These are phyloP conservation scores for Drosophila dunni DNA, from an alignment of 1,140 invertebrate species.

Conservation along the genomic window DNA sequence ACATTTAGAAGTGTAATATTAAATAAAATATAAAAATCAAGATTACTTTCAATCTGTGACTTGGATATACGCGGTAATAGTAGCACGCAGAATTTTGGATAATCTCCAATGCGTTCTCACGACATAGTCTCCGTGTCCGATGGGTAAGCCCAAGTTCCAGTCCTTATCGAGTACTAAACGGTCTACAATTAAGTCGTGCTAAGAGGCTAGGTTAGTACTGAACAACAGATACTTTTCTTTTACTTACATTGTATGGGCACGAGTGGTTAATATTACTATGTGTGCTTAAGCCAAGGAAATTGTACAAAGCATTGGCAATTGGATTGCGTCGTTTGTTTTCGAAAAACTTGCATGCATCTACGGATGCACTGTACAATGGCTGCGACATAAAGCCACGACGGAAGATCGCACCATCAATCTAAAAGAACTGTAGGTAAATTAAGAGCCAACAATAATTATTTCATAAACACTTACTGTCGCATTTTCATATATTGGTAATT, in stretches of 20 bases:
- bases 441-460: neutral
- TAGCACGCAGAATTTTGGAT: slow-evolving; percentile 23
- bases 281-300: slow-evolving; percentile 1
- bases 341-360: neutral
- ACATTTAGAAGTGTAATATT: too few relatives aligned
- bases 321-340: slow-evolving; percentile 13
- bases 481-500: slow-evolving; percentile 29
- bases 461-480: slow-evolving; percentile 5
- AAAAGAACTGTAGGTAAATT: neutral
- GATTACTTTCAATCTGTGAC: neutral
- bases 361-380: neutral
- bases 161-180: slow-evolving; percentile 16
- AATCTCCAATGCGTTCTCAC: slow-evolving; percentile 6
- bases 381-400: neutral
- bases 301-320: slow-evolving; percentile 21
- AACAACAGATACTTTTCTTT: neutral
- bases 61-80: neutral
- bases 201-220: neutral
- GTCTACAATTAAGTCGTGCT: slow-evolving; percentile 34
- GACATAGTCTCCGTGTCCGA: slow-evolving; percentile 29
- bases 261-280: slow-evolving; percentile 39
- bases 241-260: slow-evolving; percentile 44
- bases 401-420: neutral
- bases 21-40: too few relatives aligned
- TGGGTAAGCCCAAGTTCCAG: slow-evolving; percentile 3